Evolutionary conservation across 2,888 invertebrate genomes (phyloP), one percentile per base, ranked within the genome.

Genomic region (Agelastica alni): DNA sequence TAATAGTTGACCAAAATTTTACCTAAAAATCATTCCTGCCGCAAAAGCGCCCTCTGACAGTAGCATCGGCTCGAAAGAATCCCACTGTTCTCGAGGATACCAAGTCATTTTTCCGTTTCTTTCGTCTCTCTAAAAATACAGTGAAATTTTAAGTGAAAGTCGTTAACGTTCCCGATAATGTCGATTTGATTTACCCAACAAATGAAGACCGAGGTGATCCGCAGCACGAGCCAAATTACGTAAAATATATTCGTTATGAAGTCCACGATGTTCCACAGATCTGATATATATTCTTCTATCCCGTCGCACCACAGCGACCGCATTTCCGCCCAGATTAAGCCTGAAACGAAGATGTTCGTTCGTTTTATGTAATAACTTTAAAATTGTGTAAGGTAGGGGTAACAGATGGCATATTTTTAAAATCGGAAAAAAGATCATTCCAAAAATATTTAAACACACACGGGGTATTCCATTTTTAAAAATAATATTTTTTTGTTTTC

Each of bases 221-320:
- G 81, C 63, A 98, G 82, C 51, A 89, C 85, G 62, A 97, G 87
- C 85, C 98, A 98, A 32, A 93, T 88, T 14, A 97, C 89, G 74
- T 98, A 99, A 69, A 98, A 91, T 66, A 91, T 86, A 75, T 98
- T 97, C 4, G 97, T 97, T 67, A 96, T 90, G 74, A 97, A 97
- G 77, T 98, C 98, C 3, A 98, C 90, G 57, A 98, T 93, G 74
- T 99, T 98, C 98, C 98, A 99, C 61, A 98, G 84, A 76, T 99
- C 97, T 63, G 89, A 89, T 36, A 93, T 84, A 74, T 99, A 99
- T 63, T 96, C 96, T 64, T 88, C 78, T 4, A 97, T 77, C 0
- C 98, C 98, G 48, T 90, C 91, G 2, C 88, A 83, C 89, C 96
- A 98, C 6, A 99, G 78, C 2, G 95, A 83, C 72, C 92, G 86